Percentiles rank a stretch among this genome's conserved stretches.
Conservation (phyloP, 64 coral and sea anemone species). For the Anthopleura sola region DNA sequence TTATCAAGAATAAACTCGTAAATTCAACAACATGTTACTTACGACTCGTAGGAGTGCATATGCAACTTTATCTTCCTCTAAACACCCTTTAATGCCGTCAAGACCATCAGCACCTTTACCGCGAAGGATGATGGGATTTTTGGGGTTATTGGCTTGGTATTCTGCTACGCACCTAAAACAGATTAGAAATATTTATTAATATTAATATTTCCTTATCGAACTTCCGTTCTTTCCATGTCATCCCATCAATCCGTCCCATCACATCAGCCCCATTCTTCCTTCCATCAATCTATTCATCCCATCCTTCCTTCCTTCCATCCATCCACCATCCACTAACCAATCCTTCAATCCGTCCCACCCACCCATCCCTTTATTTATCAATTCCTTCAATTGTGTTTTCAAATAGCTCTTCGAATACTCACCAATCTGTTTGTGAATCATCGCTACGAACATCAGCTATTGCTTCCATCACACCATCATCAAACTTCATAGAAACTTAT, state of each 20-base stretch:
- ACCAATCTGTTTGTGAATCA: conserved; percentile 64
- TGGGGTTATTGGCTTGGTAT: conserved; percentile 74
- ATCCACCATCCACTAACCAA: no score
- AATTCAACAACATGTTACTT: conserved; percentile 7
- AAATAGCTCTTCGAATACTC: not conserved
- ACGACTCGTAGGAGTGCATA: conserved; percentile 85
- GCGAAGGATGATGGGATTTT: conserved; percentile 60
- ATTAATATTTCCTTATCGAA: no score
- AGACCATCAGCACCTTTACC: conserved; percentile 70
- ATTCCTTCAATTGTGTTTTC: not conserved
- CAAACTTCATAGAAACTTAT: conserved; percentile 71
- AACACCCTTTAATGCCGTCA: conserved; percentile 14
- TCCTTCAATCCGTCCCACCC: not conserved
- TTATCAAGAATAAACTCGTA: no score
- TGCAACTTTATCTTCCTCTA: conserved; percentile 45
- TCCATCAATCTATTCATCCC: no score
- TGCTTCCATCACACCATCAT: conserved; percentile 40
- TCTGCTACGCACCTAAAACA: conserved; percentile 69
- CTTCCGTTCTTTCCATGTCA: no score
- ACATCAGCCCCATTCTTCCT: no score
- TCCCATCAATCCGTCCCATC: no score
- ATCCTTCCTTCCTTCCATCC: no score
- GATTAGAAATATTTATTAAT: not conserved
- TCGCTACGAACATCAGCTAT: conserved; percentile 79
- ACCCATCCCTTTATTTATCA: not conserved